Conservation (phyloP, 2,888 invertebrate genomes). For the Notodonta dromedarius region DNA sequence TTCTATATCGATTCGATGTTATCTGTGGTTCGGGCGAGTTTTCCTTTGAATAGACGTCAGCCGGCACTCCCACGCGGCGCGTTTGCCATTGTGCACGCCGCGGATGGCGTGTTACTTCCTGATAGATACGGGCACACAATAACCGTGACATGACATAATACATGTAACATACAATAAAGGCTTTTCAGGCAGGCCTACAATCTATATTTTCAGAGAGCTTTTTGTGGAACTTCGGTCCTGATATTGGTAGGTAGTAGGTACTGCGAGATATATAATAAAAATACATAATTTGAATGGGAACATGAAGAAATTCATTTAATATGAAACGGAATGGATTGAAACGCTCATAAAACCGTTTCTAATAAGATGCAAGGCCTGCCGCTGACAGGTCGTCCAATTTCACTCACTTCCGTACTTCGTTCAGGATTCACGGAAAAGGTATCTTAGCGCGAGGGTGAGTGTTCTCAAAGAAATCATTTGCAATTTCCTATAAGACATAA, state of each 20-base stretch:
- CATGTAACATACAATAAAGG: conserved; percentile 26
- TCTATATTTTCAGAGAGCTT: conserved; percentile 2
- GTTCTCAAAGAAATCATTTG: background rate
- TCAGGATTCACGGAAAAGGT: background rate
- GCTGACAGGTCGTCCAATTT: conserved; percentile 14
- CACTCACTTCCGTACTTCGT: conserved; percentile 8
- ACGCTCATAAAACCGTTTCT: conserved; percentile 12
- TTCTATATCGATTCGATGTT: conserved; percentile 27
- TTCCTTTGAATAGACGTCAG: conserved; percentile 25
- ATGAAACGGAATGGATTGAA: conserved; percentile 3
- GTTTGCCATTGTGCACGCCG: conserved; percentile 23
- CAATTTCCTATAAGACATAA: conserved; percentile 7
- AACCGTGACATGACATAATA: conserved; percentile 25
- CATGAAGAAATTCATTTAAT: background rate
- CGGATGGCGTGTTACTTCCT: conserved; percentile 36
- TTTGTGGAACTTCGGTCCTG: background rate
- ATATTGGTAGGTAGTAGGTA: background rate
- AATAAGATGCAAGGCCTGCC: conserved; percentile 14
- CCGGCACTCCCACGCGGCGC: conserved; percentile 14
- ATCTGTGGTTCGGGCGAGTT: conserved; percentile 18
- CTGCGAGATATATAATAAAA: background rate
- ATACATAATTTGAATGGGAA: background rate
- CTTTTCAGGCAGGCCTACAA: conserved; percentile 22
- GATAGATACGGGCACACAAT: conserved; percentile 37
- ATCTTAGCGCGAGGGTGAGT: background rate